These are phyloP conservation scores for Diprion similis DNA, from an alignment of 1,140 invertebrate species.

Conservation along the genomic window DNA sequence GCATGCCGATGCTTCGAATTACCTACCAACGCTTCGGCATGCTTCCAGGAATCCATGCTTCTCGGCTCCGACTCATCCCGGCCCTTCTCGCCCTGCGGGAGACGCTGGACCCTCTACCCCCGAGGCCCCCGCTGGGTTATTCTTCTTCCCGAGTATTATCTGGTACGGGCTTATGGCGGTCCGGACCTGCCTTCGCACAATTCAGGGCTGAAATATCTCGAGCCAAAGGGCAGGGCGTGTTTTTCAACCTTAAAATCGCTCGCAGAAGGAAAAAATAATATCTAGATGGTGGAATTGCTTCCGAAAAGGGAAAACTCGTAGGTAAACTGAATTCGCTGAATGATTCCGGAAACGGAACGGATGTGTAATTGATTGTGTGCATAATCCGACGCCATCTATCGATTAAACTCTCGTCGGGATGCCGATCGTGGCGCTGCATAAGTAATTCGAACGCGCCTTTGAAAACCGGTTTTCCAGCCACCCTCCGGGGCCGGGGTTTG, in stretches of 20 bases:
- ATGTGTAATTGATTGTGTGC: not conserved
- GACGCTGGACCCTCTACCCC: not conserved
- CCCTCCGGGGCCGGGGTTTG: not conserved
- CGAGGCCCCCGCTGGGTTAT: constrained; percentile 3
- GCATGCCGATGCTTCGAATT: not conserved
- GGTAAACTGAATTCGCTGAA: not conserved
- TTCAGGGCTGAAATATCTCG: not conserved
- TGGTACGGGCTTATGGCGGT: not conserved
- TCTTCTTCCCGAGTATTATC: not conserved
- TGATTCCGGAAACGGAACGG: not conserved
- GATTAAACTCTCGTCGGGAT: not conserved
- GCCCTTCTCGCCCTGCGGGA: not conserved
- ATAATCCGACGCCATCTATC: not conserved
- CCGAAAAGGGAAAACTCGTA: not conserved
- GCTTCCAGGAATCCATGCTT: not conserved
- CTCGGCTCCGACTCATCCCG: too few relatives aligned
- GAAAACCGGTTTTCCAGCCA: not conserved
- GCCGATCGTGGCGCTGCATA: not conserved
- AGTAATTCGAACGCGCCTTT: not conserved
- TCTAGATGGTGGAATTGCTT: not conserved
- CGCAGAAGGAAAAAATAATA: not conserved
- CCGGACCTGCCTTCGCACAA: not conserved
- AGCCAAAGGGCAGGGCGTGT: not conserved
- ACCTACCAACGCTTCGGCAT: not conserved
- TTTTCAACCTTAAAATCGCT: not conserved